phyloP scores from a whole-genome alignment of 30 jellyfish, hydroid and myxozoan genomes.

The Rhopilema esculentum region DNA sequence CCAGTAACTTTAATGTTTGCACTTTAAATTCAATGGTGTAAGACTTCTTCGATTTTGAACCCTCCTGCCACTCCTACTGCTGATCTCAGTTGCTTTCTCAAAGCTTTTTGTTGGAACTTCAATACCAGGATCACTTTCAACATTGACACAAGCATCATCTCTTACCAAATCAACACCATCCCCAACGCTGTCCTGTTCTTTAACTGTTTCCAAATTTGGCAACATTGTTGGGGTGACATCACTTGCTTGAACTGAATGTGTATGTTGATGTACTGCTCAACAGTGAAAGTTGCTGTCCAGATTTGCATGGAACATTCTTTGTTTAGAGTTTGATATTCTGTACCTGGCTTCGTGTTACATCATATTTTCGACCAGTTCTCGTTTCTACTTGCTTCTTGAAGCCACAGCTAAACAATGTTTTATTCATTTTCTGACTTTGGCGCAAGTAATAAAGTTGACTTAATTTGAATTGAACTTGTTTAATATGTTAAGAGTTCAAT shows the following conservation, averaged over 20 bases:
- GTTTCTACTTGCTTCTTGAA: not conserved
- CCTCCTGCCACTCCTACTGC: slow-evolving; percentile 5
- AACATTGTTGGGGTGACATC: slow-evolving; percentile 26
- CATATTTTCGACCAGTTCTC: not conserved
- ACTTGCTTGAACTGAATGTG: slow-evolving; percentile 10
- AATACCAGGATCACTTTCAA: slow-evolving; percentile 25
- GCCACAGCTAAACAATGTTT: no score
- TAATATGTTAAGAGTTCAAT: not conserved
- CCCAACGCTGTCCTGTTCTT: slow-evolving; percentile 2
- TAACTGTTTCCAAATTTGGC: slow-evolving; percentile 11
- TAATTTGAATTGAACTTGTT: no score
- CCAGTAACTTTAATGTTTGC: slow-evolving; percentile 5
- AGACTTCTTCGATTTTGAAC: not conserved
- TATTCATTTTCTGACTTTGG: no score
- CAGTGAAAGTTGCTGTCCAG: not conserved
- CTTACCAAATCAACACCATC: slow-evolving; percentile 5
- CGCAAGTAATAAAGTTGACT: no score
- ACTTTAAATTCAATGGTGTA: not conserved
- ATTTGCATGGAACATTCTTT: not conserved
- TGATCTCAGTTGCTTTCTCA: slow-evolving; percentile 2
- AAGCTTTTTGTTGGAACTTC: slow-evolving; percentile 4
- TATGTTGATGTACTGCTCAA: slow-evolving; percentile 22
- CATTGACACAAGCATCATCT: slow-evolving; percentile 7
- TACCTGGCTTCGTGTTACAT: not conserved
- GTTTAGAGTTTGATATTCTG: no score